Percentiles rank a stretch among this genome's conserved stretches.
Conservation (phyloP, 2,797 vertebrate species). For the Eulemur rubriventer region DNA sequence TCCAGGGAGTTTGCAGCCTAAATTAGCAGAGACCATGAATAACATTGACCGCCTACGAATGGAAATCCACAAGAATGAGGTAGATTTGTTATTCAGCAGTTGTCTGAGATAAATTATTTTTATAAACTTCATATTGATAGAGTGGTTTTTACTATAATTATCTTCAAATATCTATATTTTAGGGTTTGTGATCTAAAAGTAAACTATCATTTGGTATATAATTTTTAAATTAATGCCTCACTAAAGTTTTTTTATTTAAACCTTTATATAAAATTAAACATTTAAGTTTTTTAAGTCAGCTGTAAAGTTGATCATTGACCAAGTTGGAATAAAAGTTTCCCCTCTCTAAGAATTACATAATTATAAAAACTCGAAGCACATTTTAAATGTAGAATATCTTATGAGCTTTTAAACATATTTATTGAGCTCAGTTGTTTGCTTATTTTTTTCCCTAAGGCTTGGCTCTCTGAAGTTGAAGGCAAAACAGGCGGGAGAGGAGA, state of each 20-base stretch:
- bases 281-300: conserved; percentile 30
- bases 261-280: conserved; percentile 35
- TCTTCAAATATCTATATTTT: conserved; percentile 30
- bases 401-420: conserved; percentile 34
- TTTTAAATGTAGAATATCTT: conserved; percentile 52
- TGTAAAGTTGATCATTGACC: conserved; percentile 13
- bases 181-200: conserved; percentile 12
- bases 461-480: conserved; percentile 98
- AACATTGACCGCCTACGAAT: conserved; percentile 97
- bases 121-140: conserved; percentile 10
- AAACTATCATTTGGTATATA: neutral
- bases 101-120: conserved; percentile 49
- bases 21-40: conserved; percentile 96
- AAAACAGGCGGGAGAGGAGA: conserved; percentile 94
- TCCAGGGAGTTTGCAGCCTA: conserved; percentile 96
- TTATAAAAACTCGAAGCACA: conserved; percentile 40
- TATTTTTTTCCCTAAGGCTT: conserved; percentile 87
- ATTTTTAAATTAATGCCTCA: neutral
- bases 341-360: conserved; percentile 19
- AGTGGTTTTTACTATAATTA: conserved; percentile 46
- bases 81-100: conserved; percentile 75
- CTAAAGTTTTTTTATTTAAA: conserved; percentile 35
- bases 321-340: conserved; percentile 42
- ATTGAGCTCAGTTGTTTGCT: conserved; percentile 34
- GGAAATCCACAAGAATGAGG: conserved; percentile 99